Conservation (phyloP, 2,888 invertebrate genomes). For the Drosophila koepferae region DNA sequence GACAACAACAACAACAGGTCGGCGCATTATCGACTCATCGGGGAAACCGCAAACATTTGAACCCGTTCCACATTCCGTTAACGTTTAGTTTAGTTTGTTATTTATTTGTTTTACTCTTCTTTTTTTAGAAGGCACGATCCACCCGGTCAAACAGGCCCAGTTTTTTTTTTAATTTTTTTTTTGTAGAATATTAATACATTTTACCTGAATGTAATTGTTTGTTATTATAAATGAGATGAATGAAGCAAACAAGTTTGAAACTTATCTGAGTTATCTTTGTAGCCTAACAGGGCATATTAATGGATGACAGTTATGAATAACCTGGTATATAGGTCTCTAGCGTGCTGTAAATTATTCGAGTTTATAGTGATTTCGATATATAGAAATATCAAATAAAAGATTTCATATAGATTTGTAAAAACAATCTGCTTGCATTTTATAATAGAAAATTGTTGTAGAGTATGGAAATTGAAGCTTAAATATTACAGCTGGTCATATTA, state of each 20-base stretch:
- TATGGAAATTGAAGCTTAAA: too few relatives aligned
- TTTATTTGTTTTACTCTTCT: not conserved
- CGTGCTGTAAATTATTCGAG: too few relatives aligned
- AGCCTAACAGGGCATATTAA: not conserved
- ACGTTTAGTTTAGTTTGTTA: constrained; percentile 17
- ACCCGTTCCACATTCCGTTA: constrained; percentile 45
- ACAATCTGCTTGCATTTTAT: too few relatives aligned
- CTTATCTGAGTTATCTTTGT: too few relatives aligned
- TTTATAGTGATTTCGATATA: too few relatives aligned
- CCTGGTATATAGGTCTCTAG: too few relatives aligned
- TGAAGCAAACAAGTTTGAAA: not conserved
- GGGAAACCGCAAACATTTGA: constrained; percentile 33
- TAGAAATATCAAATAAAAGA: too few relatives aligned
- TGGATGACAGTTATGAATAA: too few relatives aligned
- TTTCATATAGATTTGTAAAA: too few relatives aligned
- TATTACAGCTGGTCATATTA: too few relatives aligned
- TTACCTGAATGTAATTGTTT: not conserved
- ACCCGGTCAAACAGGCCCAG: constrained; percentile 11
- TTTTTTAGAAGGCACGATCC: constrained; percentile 46
- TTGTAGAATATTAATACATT: not conserved
- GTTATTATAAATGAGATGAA: constrained; percentile 5
- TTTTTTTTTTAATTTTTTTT: not conserved
- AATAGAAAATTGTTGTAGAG: too few relatives aligned
- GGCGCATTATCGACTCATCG: constrained; percentile 34
- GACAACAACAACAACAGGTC: constrained; percentile 19